A percentile compares a stretch with the other conserved stretches of the same genome.
Conservation (phyloP, 2,113 vertebrate genomes). For the Oceanodroma tethys region DNA sequence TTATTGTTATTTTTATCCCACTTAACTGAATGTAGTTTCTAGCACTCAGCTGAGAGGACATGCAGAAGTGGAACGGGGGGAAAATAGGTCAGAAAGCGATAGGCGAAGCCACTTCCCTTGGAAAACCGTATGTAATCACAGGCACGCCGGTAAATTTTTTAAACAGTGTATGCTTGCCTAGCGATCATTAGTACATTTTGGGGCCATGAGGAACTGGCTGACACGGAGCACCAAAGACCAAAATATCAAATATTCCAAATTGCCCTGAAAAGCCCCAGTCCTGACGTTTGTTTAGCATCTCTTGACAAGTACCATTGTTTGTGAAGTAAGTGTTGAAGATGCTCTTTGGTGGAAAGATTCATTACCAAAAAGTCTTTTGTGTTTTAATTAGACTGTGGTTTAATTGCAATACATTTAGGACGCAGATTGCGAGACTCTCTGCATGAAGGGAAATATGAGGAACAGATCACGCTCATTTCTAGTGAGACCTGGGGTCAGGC, state of each 20-base stretch:
- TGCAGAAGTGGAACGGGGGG: not conserved
- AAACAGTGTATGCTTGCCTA: not conserved
- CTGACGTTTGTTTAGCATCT: not conserved
- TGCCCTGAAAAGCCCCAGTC: not conserved
- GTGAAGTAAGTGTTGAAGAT: not conserved
- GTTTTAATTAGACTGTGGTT: slow-evolving; percentile 19
- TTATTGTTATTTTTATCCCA: slow-evolving; percentile 45
- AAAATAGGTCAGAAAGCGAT: slow-evolving; percentile 29
- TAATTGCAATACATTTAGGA: not conserved
- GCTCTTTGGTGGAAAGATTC: not conserved
- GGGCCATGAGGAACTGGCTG: not conserved
- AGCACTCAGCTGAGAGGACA: slow-evolving; percentile 3
- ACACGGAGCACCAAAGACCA: not conserved
- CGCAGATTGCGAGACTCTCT: not conserved
- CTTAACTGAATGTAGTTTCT: not conserved
- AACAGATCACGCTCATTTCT: not conserved
- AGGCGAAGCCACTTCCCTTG: not conserved
- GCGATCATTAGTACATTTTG: not conserved
- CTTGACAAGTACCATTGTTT: not conserved
- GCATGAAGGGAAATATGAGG: not conserved
- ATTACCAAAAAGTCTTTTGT: slow-evolving; percentile 23
- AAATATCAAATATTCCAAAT: not conserved
- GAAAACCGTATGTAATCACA: not conserved
- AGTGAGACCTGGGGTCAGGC: not conserved
- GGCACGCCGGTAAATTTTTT: not conserved